Conservation (phyloP, 2,797 vertebrate genomes). For the Sardinella longiceps region DNA sequence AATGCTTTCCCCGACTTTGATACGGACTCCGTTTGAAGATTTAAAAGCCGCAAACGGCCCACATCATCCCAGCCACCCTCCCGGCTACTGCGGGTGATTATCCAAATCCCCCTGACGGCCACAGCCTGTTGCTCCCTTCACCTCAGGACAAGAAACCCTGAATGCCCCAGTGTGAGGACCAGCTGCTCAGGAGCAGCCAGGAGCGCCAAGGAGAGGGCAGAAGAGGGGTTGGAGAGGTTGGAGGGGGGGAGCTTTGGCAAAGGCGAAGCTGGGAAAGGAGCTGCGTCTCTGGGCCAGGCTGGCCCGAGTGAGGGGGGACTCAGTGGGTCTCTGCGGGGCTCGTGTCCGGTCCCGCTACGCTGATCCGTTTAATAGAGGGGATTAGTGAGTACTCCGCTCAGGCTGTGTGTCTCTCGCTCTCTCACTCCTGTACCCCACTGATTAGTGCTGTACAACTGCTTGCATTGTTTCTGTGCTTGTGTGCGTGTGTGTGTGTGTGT, state of each 20-base stretch:
- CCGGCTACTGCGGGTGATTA: not conserved
- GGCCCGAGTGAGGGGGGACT: not conserved
- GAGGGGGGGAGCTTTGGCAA: constrained; percentile 21
- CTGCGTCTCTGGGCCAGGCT: not conserved
- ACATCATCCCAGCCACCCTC: not conserved
- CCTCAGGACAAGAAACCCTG: not conserved
- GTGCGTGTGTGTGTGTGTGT: not conserved
- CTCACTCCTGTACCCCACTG: not conserved
- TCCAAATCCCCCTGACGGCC: not conserved
- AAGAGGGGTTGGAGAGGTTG: not conserved
- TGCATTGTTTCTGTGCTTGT: not conserved
- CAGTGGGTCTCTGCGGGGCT: not conserved
- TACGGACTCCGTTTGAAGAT: not conserved
- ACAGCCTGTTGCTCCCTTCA: not conserved
- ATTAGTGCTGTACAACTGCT: constrained; percentile 2
- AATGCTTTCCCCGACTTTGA: not conserved
- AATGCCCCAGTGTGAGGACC: not conserved
- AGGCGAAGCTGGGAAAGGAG: not conserved
- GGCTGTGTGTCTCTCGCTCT: not conserved
- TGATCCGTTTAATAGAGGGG: constrained; percentile 5
- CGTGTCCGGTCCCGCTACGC: constrained; percentile 13
- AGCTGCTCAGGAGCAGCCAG: not conserved
- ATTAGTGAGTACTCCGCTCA: not conserved
- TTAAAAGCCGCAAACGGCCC: not conserved
- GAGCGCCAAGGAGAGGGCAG: not conserved